Evolutionary conservation across 1,140 invertebrate species (phyloP).

Genomic region (Habropoda laboriosa): DNA sequence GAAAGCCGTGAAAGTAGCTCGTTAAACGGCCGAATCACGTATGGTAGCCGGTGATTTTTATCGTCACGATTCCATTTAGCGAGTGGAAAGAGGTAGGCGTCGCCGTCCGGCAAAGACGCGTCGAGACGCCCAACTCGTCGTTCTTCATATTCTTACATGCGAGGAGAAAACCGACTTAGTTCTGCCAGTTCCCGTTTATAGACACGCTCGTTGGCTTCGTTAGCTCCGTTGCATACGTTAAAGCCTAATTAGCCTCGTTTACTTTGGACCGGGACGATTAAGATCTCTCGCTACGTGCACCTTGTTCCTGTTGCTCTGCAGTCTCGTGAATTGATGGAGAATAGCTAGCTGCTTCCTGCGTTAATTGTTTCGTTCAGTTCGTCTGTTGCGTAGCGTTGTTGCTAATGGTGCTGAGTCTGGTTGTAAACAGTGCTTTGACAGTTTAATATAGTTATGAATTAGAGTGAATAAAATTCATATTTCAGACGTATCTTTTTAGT

Average conservation of each 20-base stretch:
- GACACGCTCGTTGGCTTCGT: conserved; percentile 59
- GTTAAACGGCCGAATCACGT: conserved; percentile 47
- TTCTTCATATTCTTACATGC: conserved; percentile 50
- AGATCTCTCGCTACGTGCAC: conserved; percentile 32
- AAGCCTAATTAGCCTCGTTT: conserved; percentile 68
- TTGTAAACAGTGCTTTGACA: too few species aligned
- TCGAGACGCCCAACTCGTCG: not conserved
- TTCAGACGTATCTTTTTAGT: too few species aligned
- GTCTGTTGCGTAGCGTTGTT: too few species aligned
- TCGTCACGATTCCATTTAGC: conserved; percentile 25
- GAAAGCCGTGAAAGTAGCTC: conserved; percentile 43
- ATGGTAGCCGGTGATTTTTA: conserved; percentile 38
- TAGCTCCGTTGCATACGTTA: conserved; percentile 65
- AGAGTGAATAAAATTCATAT: too few species aligned
- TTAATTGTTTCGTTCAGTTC: too few species aligned
- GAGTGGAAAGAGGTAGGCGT: not conserved
- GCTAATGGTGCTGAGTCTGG: too few species aligned
- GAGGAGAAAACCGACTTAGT: conserved; percentile 37
- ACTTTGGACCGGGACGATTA: conserved; percentile 44
- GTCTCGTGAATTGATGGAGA: too few species aligned
- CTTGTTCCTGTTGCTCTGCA: not conserved
- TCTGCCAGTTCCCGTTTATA: conserved; percentile 38
- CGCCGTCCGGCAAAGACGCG: not conserved
- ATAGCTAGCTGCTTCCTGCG: not conserved
- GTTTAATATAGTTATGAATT: too few species aligned